These are phyloP conservation scores for Nemopilema nomurai DNA, from an alignment of 30 jellyfish, hydroid and myxozoan genomes.

Conservation along the genomic window DNA sequence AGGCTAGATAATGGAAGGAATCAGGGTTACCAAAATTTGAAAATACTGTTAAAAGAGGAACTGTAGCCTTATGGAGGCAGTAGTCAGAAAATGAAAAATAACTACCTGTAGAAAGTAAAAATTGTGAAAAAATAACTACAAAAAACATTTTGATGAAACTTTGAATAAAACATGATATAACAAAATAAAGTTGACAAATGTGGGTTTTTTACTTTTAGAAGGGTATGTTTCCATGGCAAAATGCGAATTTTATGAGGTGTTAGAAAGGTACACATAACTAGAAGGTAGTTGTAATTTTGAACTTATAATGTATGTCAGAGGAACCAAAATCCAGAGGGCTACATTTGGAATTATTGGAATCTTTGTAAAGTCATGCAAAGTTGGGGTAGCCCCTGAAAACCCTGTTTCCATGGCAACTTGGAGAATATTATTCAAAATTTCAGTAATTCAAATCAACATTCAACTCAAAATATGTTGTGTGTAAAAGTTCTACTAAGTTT, in stretches of 20 bases:
- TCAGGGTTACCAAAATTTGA: constrained; percentile 20
- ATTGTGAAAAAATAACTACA: not conserved
- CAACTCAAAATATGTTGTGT: not conserved
- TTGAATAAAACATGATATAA: not conserved
- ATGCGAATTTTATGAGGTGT: not conserved
- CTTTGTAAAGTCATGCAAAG: constrained; percentile 1
- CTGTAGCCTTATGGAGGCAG: not conserved
- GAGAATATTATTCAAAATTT: constrained; percentile 1
- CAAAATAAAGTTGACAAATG: not conserved
- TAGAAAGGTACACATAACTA: constrained; percentile 9
- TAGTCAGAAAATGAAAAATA: constrained; percentile 2
- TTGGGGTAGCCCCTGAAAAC: constrained; percentile 34
- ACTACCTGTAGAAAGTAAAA: not conserved
- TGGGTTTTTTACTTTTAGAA: not conserved
- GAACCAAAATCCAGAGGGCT: not conserved
- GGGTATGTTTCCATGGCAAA: constrained; percentile 34
- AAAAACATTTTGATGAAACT: not conserved
- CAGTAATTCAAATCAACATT: constrained; percentile 31
- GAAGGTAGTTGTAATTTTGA: not conserved
- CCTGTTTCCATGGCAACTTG: constrained; percentile 55
- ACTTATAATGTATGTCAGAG: not conserved
- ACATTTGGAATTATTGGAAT: constrained; percentile 10
- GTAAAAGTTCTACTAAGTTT: not conserved
- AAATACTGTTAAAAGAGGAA: no score
- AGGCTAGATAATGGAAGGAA: not conserved